phyloP scores from a whole-genome alignment of 1,140 invertebrate species.

The Heterodera schachtii region DNA sequence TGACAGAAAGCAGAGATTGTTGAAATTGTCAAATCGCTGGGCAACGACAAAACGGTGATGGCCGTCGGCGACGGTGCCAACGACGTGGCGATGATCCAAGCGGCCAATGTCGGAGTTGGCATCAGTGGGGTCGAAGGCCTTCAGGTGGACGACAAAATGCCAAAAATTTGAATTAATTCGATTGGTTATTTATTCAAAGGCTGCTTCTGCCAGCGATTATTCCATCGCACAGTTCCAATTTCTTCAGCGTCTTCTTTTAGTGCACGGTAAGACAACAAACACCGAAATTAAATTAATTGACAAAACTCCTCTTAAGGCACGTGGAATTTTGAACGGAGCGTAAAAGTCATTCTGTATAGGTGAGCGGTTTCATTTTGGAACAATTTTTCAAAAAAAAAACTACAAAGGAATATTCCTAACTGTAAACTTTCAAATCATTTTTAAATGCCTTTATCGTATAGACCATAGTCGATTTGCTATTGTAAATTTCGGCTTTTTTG shows the following conservation, averaged over 20 bases:
- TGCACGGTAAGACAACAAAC: slow-evolving; percentile 74
- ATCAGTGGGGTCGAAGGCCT: slow-evolving; percentile 97
- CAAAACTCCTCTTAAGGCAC: slow-evolving; percentile 70
- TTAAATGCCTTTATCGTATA: too few species aligned
- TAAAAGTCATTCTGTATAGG: slow-evolving; percentile 91
- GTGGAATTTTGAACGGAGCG: slow-evolving; percentile 95
- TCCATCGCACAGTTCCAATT: slow-evolving; percentile 80
- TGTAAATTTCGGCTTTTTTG: too few species aligned
- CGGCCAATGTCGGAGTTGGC: slow-evolving; percentile 81
- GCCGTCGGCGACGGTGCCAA: slow-evolving; percentile 99
- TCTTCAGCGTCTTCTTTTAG: slow-evolving; percentile 82
- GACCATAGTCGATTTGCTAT: too few species aligned
- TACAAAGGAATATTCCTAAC: too few species aligned
- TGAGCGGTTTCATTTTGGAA: background rate
- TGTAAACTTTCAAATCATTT: too few species aligned
- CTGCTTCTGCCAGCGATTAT: slow-evolving; percentile 89
- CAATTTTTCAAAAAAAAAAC: too few species aligned
- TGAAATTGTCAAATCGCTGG: slow-evolving; percentile 85
- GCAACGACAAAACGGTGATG: slow-evolving; percentile 77
- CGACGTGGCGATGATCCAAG: slow-evolving; percentile 97
- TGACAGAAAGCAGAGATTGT: slow-evolving; percentile 88
- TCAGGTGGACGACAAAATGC: slow-evolving; percentile 70
- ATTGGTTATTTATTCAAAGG: slow-evolving; percentile 65
- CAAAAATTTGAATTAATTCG: background rate
- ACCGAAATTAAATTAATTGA: background rate